Base-by-base conservation (phyloP, 2,113 vertebrate species). In the Vulpes ferrilata region DNA sequence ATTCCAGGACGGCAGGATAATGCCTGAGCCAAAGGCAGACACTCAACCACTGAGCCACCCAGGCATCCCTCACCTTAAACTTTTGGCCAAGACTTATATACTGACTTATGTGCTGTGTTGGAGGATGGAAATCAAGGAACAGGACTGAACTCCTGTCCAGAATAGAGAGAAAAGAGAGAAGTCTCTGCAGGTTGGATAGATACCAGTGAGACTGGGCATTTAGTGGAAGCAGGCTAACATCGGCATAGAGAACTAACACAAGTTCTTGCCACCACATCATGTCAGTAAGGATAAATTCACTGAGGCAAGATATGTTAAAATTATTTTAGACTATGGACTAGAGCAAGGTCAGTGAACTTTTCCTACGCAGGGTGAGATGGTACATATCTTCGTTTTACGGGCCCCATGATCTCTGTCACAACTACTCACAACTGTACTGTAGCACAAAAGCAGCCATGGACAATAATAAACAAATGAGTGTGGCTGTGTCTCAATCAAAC, bases 401-500 rank as follows among this genome's bases (percentile, higher is more conserved):
- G 38, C 30, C 0, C 1, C 27, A 4, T 0, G 0, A 12, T 65
- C 43, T 88, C 67, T 38, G 23, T 59, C 27, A 25, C 27, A 83
- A 59, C 35, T 30, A 11, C 15, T 38, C 64, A 53, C 0, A 13
- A 48, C 55, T 83, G 67, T 35, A 17, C 69, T 13, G 20, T 48
- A 23, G 60, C 43, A 23, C 38, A 71, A 48, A 94, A 79, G 32
- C 48, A 76, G 23, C 20, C 43, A 43, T 8, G n/a, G 62, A 43
- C 7, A 27, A 17, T 59, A n/a, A 73, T n/a, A 62, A 90, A 91
- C 69, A 83, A 74, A 73, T 15, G 35, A n/a, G 5, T 4, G 3
- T n/a, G 59, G n/a, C 30, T 73, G 60, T 64, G 55, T 51, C 23
- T 27, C n/a, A 71, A 19, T 64, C 30, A 95, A 93, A 97, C 30